These are phyloP conservation scores for Tetranychus truncatus DNA, from an alignment of 2,888 invertebrate species.

Conservation along the genomic window DNA sequence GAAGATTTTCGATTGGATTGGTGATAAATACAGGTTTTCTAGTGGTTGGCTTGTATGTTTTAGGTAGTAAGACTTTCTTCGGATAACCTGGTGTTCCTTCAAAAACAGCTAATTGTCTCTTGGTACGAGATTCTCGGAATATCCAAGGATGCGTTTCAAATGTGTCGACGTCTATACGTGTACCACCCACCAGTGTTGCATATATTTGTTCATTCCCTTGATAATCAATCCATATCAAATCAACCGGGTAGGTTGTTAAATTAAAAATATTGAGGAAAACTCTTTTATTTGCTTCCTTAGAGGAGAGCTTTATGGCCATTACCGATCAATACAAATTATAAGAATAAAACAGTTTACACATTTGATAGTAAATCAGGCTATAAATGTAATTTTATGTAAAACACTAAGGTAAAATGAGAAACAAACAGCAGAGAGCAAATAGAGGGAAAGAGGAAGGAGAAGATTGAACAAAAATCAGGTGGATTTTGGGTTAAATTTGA, in stretches of 20 bases:
- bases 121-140: not conserved
- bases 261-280: not conserved
- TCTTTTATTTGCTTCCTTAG: slow-evolving; percentile 3
- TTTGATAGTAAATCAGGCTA: not conserved
- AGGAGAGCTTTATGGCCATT: not conserved
- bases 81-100: not conserved
- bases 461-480: not conserved
- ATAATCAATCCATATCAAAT: slow-evolving; percentile 7
- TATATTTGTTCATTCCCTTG: not conserved
- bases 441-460: not conserved
- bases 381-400: too few relatives aligned
- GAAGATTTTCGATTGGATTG: not conserved
- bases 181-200: not conserved
- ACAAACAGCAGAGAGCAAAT: not conserved
- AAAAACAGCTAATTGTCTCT: not conserved
- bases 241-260: not conserved
- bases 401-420: not conserved
- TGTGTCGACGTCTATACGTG: not conserved
- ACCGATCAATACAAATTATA: not conserved
- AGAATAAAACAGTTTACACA: not conserved
- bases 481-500: not conserved
- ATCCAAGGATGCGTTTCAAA: slow-evolving; percentile 10
- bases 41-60: not conserved
- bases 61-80: not conserved
- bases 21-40: not conserved